Evolutionary conservation across 2,888 invertebrate species (phyloP), one percentile per base, ranked within the genome.

Genomic region (Unio pictorum): DNA sequence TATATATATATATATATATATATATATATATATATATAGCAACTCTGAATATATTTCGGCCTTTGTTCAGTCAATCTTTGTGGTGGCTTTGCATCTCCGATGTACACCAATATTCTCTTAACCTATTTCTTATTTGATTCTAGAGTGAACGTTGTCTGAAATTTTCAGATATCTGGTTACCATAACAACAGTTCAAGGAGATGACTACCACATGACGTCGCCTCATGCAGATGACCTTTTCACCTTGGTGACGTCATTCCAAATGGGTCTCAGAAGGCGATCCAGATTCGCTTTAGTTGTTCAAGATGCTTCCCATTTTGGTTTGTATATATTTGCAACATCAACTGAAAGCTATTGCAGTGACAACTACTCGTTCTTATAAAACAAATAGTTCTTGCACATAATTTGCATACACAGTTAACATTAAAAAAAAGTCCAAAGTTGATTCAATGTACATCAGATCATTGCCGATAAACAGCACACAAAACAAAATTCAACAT

Each of bases 171-270:
- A 84, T 34, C 65, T 73, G 0, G 76, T 83, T 54, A 81, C 78
- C 1, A 68, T 86, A 58, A 72, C 78, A 4, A 80, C 84, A 7
- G 69, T 85, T 3, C 81, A 81, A 54, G 81, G 80, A 18, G 85
- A 86, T 15, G 83, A 83, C n/a, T 81, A 81, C 72, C 66, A 72
- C 17, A 69, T 84, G 45, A 76, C 71, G 28, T 81, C 84, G 1
- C 69, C 73, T 15, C 84, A 85, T 62, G 71, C 81, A 0, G 86
- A 86, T 1, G 86, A 86, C 57, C 75, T 86, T 56, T 82, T 69
- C 67, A 34, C 68, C n/a, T 65, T 83, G 64, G 70, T 86, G 64
- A 76, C 79, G 45, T 74, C 72, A 58, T 84, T 83, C 69, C 69
- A 84, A 55, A 75, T 83, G n/a, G 84, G 84, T 11, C 75, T 86